Base-by-base conservation (phyloP, 2,888 invertebrate species). In the Cantharis nigra region DNA sequence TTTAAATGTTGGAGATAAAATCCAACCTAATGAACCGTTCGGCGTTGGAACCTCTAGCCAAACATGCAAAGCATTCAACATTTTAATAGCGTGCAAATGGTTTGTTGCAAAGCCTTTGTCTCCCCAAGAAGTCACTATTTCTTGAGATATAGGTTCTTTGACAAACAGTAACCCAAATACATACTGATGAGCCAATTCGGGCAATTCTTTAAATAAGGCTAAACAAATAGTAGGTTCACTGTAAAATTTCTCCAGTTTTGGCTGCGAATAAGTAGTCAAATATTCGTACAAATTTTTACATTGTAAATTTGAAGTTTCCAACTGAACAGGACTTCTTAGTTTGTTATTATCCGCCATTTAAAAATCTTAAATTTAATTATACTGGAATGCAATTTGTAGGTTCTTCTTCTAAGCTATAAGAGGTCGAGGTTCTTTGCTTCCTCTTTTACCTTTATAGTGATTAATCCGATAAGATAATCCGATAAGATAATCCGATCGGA, bases 211-310 rank as follows among this genome's bases (percentile, higher is more conserved):
- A 86, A 95, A 97, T 65, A 98, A 97, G 20, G 98, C 98, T 83
- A 98, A 90, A 89, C 98, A 98, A 88, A 98, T 97, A 3, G 98
- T 96, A 3, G 98, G 97, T 90, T 97, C 96, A 83, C 95, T 95
- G 88, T 97, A 98, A 4, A 98, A 90, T 83, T 94, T 94, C 84
- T 97, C 97, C 72, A 98, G 90, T 73, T 95, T 92, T 81, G 94
- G 93, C 9, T 94, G 89, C 0, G 96, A 91, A 78, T 96, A 91
- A 67, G 96, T 95, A 88, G 95, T 96, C 28, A 98, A 89, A 89
- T 98, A 98, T 85, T 96, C 96, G 81, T 97, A 95, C 67, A 98
- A 92, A 90, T 97, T 94, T 89, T 97, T 97, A 87, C 97, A 97
- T 85, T 95, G 94, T 80, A 96, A 89, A 82, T 94, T 93, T 63